phyloP scores from a whole-genome alignment of 2,797 vertebrate genomes.

The Avahi laniger region DNA sequence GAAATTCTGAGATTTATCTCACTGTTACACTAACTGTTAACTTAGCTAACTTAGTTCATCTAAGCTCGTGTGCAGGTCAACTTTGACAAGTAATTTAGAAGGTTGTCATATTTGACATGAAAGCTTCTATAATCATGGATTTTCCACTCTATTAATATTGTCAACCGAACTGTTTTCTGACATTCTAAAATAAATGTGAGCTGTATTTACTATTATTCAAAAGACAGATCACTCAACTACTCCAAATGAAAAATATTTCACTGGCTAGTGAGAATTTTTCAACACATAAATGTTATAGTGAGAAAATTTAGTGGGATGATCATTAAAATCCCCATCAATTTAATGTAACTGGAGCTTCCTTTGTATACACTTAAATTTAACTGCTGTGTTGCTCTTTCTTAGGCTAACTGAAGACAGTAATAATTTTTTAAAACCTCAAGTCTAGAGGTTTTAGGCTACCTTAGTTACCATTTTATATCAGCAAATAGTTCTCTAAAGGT shows the following conservation, averaged over 20 bases:
- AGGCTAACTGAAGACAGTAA: background rate
- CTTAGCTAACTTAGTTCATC: conserved; percentile 53
- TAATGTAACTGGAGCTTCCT: background rate
- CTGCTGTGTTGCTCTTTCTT: background rate
- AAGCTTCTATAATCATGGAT: conserved; percentile 74
- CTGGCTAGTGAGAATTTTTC: conserved; percentile 16
- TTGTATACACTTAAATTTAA: background rate
- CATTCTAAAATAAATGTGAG: conserved; percentile 76
- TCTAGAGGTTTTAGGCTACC: background rate
- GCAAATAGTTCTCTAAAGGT: background rate
- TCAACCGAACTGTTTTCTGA: conserved; percentile 68
- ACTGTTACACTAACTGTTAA: conserved; percentile 6
- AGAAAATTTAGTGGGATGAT: background rate
- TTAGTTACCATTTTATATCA: background rate
- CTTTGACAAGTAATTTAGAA: conserved; percentile 61
- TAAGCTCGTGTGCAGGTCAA: background rate
- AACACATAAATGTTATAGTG: background rate
- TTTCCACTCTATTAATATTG: conserved; percentile 74
- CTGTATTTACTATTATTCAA: conserved; percentile 74
- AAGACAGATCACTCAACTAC: conserved; percentile 57
- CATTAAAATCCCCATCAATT: background rate
- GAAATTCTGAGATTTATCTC: conserved; percentile 30
- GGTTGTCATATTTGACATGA: conserved; percentile 47
- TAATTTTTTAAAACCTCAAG: background rate
- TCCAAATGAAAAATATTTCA: conserved; percentile 20